A percentile compares a stretch with the other conserved stretches of the same genome.
These are phyloP conservation scores for Linurgus olivaceus DNA, from an alignment of 2,797 vertebrate genomes.

Conservation along the genomic window DNA sequence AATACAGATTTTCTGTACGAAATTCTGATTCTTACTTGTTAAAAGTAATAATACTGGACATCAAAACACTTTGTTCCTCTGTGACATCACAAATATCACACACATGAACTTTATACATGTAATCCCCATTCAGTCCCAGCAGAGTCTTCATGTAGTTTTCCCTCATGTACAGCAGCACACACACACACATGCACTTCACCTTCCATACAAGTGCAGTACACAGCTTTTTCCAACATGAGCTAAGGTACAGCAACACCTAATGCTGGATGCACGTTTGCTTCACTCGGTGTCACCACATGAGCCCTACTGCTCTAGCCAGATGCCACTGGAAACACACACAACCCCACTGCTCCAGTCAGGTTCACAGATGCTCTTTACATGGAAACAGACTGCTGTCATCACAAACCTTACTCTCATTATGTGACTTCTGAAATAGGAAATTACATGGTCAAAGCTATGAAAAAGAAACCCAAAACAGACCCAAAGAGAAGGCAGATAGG, in stretches of 20 bases:
- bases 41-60: not conserved
- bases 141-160: not conserved
- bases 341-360: not conserved
- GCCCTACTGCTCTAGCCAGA: not conserved
- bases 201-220: not conserved
- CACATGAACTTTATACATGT: not conserved
- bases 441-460: not conserved
- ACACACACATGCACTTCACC: not conserved
- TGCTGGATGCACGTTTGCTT: fast-evolving
- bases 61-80: not conserved
- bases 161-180: not conserved
- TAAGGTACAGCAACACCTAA: not conserved
- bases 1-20: not conserved
- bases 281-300: not conserved
- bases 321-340: not conserved
- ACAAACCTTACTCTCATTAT: not conserved
- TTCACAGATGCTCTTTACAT: not conserved
- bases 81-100: not conserved
- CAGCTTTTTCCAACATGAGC: not conserved
- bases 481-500: not conserved
- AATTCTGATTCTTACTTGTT: not conserved
- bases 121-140: not conserved
- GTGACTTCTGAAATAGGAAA: not conserved
- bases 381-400: not conserved
- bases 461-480: not conserved